phyloP scores from a whole-genome alignment of 2,113 vertebrate species.

The Cettia cetti region DNA sequence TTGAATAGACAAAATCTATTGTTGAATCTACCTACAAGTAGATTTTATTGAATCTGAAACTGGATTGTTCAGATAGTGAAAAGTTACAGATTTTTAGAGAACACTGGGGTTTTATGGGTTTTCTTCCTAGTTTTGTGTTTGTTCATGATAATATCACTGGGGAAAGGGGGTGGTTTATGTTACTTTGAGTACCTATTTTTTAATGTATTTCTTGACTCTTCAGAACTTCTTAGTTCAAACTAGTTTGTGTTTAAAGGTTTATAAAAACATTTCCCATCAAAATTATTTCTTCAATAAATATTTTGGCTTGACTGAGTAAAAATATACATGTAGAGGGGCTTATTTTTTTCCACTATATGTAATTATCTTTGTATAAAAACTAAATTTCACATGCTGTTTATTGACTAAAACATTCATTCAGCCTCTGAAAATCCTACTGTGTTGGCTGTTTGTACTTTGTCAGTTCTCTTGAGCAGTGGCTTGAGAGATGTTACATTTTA shows the following conservation, averaged over 20 bases:
- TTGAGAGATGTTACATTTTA: background rate
- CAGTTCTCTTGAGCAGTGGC: background rate
- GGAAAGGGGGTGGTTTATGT: background rate
- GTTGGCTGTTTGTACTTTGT: background rate
- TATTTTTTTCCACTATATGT: background rate
- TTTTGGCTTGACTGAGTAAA: conserved; percentile 14
- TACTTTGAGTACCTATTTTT: background rate
- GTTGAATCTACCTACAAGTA: background rate
- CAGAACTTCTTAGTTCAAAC: background rate
- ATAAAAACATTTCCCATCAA: conserved; percentile 26
- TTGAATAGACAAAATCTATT: too few relatives aligned
- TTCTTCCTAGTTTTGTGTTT: background rate
- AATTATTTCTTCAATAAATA: conserved; percentile 32
- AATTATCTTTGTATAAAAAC: background rate
- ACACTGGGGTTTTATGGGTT: background rate
- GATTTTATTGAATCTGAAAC: background rate
- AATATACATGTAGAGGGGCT: background rate
- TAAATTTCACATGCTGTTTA: conserved; percentile 8
- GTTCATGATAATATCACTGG: background rate
- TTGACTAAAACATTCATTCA: background rate
- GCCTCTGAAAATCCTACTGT: background rate
- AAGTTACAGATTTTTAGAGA: background rate
- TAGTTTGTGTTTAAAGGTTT: background rate
- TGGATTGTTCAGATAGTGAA: background rate
- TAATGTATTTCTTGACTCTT: background rate